Percentiles rank a stretch among this genome's conserved stretches.
These are phyloP conservation scores for Cephalotes varians DNA, from an alignment of 2,888 invertebrate genomes.

Conservation along the genomic window DNA sequence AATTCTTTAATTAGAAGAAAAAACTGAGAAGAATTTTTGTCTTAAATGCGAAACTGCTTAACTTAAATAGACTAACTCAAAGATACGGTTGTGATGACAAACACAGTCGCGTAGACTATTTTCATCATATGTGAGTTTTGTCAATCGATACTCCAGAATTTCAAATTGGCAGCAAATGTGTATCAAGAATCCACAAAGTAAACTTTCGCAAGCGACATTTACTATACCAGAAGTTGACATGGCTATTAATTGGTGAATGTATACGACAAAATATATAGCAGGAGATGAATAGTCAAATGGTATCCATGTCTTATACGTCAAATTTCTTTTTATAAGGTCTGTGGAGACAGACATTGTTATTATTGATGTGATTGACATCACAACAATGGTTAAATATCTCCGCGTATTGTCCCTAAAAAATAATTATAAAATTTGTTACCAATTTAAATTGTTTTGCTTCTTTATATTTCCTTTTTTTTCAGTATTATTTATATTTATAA, in stretches of 20 bases:
- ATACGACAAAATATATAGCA: slow-evolving; percentile 59
- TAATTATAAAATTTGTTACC: not conserved
- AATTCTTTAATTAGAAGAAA: not conserved
- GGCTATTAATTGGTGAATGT: slow-evolving; percentile 58
- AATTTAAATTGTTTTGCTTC: not conserved
- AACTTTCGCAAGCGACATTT: slow-evolving; percentile 64
- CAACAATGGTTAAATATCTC: slow-evolving; percentile 47
- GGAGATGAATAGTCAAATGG: slow-evolving; percentile 62
- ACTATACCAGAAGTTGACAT: slow-evolving; percentile 51
- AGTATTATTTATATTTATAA: slow-evolving; percentile 1
- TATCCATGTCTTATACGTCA: slow-evolving; percentile 70
- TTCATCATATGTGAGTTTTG: slow-evolving; percentile 30
- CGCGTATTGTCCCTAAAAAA: slow-evolving; percentile 15
- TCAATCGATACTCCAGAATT: slow-evolving; percentile 63
- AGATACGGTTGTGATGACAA: slow-evolving; percentile 37
- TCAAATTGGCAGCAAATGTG: slow-evolving; percentile 69
- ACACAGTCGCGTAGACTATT: slow-evolving; percentile 21
- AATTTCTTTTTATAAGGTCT: slow-evolving; percentile 53
- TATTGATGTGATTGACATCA: slow-evolving; percentile 49
- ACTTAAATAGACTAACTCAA: slow-evolving; percentile 35
- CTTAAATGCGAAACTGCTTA: not conserved
- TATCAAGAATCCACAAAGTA: slow-evolving; percentile 68
- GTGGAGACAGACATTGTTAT: slow-evolving; percentile 57
- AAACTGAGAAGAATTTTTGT: not conserved
- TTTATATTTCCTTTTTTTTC: not conserved